Base-by-base conservation (phyloP, 2,888 invertebrate genomes). In the Sisyra terminalis region DNA sequence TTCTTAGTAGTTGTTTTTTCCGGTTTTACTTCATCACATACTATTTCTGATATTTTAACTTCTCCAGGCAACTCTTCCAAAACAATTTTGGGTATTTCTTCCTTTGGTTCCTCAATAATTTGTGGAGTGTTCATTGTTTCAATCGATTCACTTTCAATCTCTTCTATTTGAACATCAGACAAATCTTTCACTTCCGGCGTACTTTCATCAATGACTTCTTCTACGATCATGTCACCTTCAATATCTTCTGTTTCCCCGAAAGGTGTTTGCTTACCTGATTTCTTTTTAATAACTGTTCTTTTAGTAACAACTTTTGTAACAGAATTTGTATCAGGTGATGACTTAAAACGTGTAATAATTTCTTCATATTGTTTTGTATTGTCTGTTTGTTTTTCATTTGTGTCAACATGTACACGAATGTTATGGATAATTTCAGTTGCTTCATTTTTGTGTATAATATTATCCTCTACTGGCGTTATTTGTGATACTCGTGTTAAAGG, bases 321-420 rank as follows among this genome's bases (percentile, higher is more conserved):
- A 57, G 70, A 69, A n/a, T 59, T 57, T 43, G 64, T 61, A 16
- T 65, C 70, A 8, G 70, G 64, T 34, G 62, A 56, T 55, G 65
- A 61, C 49, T 69, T 59, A 50, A 73, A 73, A 57, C 70, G 73
- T 1, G 72, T 73, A 31, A 73, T 56, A 13, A 73, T 71, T 64
- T 74, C 73, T 58, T 72, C 70, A 35, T 73, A 71, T 60, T 71
- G 30, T 48, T 44, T 24, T 50, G 40, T 34, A 37, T 40, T 24
- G 35, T 39, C 47, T 32, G 6, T 40, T 40, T 43, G 40, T 3
- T 46, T 39, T 18, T 46, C 46, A 43, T 48, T 44, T 40, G 47
- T 46, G 2, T 46, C 44, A 5, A 48, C 45, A 45, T 48, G 46
- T 16, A 40, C 34, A 18, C 38, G 29, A 34, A 44, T 40, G 18